Conservation (phyloP, 2,888 invertebrate species). For the Drosophila neonasuta region DNA sequence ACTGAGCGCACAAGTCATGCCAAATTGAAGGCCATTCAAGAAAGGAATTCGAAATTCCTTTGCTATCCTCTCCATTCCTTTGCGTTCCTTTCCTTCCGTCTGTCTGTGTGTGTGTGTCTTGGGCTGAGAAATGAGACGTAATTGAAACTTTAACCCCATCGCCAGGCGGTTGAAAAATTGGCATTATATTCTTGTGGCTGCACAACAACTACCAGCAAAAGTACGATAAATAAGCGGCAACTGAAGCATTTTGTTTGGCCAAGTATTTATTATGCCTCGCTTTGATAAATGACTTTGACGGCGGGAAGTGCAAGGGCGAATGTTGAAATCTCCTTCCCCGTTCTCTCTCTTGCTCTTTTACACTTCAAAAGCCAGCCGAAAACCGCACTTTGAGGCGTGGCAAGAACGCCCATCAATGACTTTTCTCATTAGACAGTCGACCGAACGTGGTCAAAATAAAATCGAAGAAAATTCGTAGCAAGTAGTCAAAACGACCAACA, state of each 20-base stretch:
- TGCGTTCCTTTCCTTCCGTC: background rate
- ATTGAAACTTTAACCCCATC: conserved; percentile 65
- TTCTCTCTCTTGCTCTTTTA: background rate
- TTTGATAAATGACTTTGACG: conserved; percentile 69
- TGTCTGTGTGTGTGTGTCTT: background rate
- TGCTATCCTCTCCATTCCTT: background rate
- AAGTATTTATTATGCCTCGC: conserved; percentile 57
- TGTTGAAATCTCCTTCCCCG: background rate
- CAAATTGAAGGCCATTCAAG: conserved; percentile 20
- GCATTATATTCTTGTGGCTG: conserved; percentile 47
- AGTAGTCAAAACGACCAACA: conserved; percentile 46
- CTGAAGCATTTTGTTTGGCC: conserved; percentile 39
- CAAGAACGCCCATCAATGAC: conserved; percentile 53
- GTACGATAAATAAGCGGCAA: conserved; percentile 58
- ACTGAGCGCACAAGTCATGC: conserved; percentile 8
- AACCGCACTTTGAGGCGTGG: conserved; percentile 50
- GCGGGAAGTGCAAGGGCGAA: conserved; percentile 24
- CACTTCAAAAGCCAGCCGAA: conserved; percentile 23
- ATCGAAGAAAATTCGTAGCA: conserved; percentile 52
- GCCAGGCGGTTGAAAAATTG: conserved; percentile 57
- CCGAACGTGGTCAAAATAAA: conserved; percentile 59
- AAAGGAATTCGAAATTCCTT: conserved; percentile 8
- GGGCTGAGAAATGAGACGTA: conserved; percentile 53
- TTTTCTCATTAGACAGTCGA: conserved; percentile 70
- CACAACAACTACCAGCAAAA: conserved; percentile 16